Percentiles rank a stretch among this genome's conserved stretches.
Conservation (phyloP, 1,140 invertebrate genomes). For the Metopolophium dirhodum region DNA sequence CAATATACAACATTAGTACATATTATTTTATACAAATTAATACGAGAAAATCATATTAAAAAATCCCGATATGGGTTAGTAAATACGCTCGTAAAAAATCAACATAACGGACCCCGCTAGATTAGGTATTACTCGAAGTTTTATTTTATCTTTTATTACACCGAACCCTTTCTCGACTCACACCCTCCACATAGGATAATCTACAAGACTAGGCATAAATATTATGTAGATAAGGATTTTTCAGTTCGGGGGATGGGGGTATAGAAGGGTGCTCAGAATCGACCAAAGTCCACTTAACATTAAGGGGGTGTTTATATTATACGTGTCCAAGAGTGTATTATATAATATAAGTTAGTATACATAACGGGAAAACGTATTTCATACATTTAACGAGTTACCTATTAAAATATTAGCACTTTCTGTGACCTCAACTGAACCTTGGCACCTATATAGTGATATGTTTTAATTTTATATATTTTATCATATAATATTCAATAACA, state of each 20-base stretch:
- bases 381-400: too few species aligned
- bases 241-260: too few species aligned
- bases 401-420: too few species aligned
- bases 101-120: neutral
- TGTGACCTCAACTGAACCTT: neutral
- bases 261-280: neutral
- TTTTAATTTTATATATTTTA: too few species aligned
- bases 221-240: neutral
- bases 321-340: neutral
- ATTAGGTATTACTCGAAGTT: neutral
- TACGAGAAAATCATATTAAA: neutral
- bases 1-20: neutral
- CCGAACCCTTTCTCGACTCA: neutral
- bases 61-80: too few species aligned
- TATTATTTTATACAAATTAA: neutral
- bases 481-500: neutral
- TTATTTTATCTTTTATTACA: neutral
- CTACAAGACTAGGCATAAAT: neutral
- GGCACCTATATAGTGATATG: neutral
- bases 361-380: too few species aligned
- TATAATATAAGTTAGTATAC: too few species aligned
- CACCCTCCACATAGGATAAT: neutral
- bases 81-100: neutral
- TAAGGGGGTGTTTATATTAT: neutral
- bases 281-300: neutral